These are phyloP conservation scores for Liolophura sinensis DNA, from an alignment of 1,140 invertebrate genomes.

Conservation along the genomic window DNA sequence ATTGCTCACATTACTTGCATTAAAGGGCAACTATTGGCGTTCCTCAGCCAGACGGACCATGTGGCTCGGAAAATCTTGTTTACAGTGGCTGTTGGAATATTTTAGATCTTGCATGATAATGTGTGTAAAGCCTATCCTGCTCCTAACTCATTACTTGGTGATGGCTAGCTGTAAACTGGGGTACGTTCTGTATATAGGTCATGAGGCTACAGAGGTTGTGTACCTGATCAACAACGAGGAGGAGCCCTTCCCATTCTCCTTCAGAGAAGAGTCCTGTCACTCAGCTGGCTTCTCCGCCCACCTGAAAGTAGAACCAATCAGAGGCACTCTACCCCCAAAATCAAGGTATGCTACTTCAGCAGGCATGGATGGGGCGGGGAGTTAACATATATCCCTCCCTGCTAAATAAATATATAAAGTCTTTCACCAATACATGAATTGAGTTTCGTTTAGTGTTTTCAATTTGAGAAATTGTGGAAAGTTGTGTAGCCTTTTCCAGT, in stretches of 20 bases:
- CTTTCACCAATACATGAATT: not conserved
- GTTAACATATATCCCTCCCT: not conserved
- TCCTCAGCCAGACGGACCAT: no score
- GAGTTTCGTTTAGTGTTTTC: no score
- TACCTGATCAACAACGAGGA: constrained; percentile 54
- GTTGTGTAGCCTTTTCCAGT: no score
- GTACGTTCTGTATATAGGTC: constrained; percentile 34
- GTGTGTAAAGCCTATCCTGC: no score
- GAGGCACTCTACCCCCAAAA: constrained; percentile 47
- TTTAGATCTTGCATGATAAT: no score
- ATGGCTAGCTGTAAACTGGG: no score
- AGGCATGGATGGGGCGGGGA: not conserved
- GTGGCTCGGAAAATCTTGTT: no score
- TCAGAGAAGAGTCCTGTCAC: constrained; percentile 50
- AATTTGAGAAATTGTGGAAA: no score
- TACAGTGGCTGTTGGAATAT: no score
- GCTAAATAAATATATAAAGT: not conserved
- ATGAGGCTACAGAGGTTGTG: constrained; percentile 49
- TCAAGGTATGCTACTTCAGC: constrained; percentile 39
- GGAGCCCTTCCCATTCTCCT: constrained; percentile 44
- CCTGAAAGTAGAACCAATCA: constrained; percentile 47
- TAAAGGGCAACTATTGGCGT: no score
- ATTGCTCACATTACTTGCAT: no score
- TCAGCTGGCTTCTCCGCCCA: constrained; percentile 49
- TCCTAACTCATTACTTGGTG: no score